Evolutionary conservation across 2,888 invertebrate genomes (phyloP).

Genomic region (Nemapogon koenigi): DNA sequence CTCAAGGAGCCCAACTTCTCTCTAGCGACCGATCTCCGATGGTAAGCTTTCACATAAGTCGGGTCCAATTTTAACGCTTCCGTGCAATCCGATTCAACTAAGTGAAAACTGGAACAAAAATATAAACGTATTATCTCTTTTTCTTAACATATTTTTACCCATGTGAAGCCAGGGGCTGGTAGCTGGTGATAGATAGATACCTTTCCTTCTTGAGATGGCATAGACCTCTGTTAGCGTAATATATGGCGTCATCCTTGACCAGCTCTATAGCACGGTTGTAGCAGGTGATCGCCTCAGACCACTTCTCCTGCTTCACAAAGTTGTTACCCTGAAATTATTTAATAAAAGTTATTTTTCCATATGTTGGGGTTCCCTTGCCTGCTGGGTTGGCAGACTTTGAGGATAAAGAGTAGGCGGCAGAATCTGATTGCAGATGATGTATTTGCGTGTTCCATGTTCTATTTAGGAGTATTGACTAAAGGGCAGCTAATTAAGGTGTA

Average conservation of each 20-base stretch:
- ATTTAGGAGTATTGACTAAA: no score
- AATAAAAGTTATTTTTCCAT: no score
- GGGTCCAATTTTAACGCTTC: constrained; percentile 79
- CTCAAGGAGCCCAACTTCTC: constrained; percentile 73
- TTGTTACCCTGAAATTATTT: constrained; percentile 73
- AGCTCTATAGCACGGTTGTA: constrained; percentile 88
- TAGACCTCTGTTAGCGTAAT: constrained; percentile 87
- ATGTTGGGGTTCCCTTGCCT: no score
- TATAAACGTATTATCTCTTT: no score
- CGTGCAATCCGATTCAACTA: constrained; percentile 82
- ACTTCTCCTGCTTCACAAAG: constrained; percentile 79
- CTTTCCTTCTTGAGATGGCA: constrained; percentile 83
- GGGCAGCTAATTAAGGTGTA: no score
- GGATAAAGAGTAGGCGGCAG: no score
- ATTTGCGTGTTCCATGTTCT: no score
- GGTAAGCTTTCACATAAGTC: constrained; percentile 84
- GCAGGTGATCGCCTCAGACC: constrained; percentile 83
- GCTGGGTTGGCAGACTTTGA: no score
- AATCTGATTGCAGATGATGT: no score
- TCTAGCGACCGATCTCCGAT: constrained; percentile 79
- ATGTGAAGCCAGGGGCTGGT: no score
- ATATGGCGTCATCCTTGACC: constrained; percentile 79
- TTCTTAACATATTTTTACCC: no score
- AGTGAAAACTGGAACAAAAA: constrained; percentile 65
- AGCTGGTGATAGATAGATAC: no score